Percentiles rank a stretch among this genome's conserved stretches.
phyloP scores from a whole-genome alignment of 2,797 vertebrate genomes.

The Peromyscus attwateri region DNA sequence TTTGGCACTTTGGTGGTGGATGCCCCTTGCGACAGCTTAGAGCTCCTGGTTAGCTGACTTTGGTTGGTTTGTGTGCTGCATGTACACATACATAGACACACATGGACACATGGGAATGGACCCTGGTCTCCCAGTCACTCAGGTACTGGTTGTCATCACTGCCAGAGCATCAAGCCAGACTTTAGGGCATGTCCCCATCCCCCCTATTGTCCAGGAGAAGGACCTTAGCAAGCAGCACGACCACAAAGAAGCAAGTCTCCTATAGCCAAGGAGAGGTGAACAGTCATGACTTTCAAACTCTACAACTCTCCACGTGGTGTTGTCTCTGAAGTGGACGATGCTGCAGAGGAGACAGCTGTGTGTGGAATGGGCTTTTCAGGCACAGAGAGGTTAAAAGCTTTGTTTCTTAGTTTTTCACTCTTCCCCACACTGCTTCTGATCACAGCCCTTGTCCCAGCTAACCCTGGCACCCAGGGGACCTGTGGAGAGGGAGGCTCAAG shows the following conservation, averaged over 20 bases:
- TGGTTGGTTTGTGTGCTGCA: accelerated
- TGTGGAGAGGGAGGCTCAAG: too few species aligned
- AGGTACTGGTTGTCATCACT: accelerated
- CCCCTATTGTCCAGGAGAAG: background rate
- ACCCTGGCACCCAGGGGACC: background rate
- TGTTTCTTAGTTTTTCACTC: background rate
- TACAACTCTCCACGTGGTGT: background rate
- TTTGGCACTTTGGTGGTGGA: background rate
- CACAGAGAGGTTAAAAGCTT: background rate
- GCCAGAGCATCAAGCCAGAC: background rate
- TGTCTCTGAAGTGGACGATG: background rate
- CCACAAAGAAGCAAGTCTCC: background rate
- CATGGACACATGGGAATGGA: background rate
- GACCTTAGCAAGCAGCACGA: background rate
- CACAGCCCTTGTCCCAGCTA: background rate
- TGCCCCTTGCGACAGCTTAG: background rate
- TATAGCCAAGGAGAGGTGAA: background rate
- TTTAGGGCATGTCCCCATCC: background rate
- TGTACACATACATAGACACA: background rate
- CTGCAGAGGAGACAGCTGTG: accelerated
- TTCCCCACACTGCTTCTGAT: background rate
- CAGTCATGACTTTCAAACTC: background rate
- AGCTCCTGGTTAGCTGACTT: background rate
- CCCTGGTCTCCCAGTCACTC: background rate
- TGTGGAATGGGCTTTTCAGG: background rate